Base-by-base conservation (phyloP, 2,797 vertebrate species). In the Monodelphis domestica region DNA sequence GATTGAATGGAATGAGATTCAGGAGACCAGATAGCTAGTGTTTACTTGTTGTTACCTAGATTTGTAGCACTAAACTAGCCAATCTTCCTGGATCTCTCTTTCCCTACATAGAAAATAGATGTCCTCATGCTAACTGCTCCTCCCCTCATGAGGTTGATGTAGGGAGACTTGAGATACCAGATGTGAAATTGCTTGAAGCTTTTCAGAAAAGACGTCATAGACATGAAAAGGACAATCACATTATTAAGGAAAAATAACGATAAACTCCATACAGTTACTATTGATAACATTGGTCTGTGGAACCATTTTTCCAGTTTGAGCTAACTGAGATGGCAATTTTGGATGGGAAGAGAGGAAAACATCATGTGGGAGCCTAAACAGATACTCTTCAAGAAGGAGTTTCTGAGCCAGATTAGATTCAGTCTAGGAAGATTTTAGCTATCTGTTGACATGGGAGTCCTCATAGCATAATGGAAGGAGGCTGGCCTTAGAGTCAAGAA, bases 161-260 rank as follows among this genome's bases (percentile, higher is more conserved):
- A 87, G 70, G 38, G 52, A 70, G 21, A 30, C 50, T 9, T 89
- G 70, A 57, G 38, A 28, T 11, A 30, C 0, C 1, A 70, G 56
- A 88, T 28, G 14, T 90, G 30, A 51, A 38, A 50, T 56, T 26
- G 55, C 14, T 53, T 88, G 63, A 52, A 51, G 12, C 53, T 12
- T 2, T 53, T 92, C 57, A 53, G 90, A 94, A 93, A 57, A 94
- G 87, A 45, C 89, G 45, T 50, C 24, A 0, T 54, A 63, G 26
- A 56, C 92, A 91, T 93, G 63, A 88, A 93, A 96, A 52, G 90
- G 63, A 56, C 2, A 29, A 24, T 59, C 87, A 57, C 59, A 28
- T 90, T 87, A 87, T 88, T 78, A 88, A 90, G 51, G 10, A 3
- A 24, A 33, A 91, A 70, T 38, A 70, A 21, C 84, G 30, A 28